Evolutionary conservation across 2,797 vertebrate species (phyloP).

Genomic region (Coluber constrictor): DNA sequence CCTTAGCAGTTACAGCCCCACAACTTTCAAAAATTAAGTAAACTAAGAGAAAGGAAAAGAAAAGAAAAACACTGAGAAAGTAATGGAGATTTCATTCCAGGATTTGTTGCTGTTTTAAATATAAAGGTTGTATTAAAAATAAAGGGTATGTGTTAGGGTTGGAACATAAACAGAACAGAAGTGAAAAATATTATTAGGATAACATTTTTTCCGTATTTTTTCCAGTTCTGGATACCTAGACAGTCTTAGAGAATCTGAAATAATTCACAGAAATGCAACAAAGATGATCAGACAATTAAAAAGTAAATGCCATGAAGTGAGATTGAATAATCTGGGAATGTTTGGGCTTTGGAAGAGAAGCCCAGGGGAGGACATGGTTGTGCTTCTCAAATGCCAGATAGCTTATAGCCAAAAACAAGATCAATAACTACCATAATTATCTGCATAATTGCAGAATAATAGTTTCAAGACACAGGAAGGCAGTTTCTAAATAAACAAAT

Average conservation of each 20-base stretch:
- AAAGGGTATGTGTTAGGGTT: background rate
- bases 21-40: background rate
- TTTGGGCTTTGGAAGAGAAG: background rate
- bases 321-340: background rate
- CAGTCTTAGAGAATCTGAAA: background rate
- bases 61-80: background rate
- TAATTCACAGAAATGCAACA: background rate
- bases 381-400: background rate
- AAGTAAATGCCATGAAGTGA: background rate
- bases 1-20: background rate
- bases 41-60: background rate
- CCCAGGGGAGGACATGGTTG: background rate
- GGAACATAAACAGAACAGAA: background rate
- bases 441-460: background rate
- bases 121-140: background rate
- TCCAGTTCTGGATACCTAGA: background rate
- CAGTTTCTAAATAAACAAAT: background rate
- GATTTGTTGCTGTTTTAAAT: background rate
- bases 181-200: background rate
- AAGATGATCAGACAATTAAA: background rate
- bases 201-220: background rate
- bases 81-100: background rate
- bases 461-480: background rate
- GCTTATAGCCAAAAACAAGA: background rate
- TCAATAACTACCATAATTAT: background rate